phyloP scores from a whole-genome alignment of 2,113 vertebrate genomes.

The Phrynocephalus versicolor region DNA sequence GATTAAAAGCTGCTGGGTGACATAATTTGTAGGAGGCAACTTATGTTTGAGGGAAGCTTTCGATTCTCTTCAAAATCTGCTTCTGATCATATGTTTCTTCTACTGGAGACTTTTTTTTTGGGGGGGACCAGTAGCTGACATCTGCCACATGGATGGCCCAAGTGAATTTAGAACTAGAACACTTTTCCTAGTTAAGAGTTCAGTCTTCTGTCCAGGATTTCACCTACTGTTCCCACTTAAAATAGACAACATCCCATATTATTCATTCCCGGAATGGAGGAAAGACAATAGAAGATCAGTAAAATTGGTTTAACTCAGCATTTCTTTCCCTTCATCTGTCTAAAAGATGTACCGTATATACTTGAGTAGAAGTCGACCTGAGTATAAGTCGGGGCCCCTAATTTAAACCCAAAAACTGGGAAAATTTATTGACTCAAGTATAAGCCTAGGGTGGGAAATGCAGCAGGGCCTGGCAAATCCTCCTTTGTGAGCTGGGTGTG shows the following conservation, averaged over 20 bases:
- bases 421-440: too few relatives aligned
- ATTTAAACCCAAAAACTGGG: too few relatives aligned
- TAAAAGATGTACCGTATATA: too few relatives aligned
- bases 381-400: too few relatives aligned
- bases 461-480: too few relatives aligned
- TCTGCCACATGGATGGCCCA: background rate
- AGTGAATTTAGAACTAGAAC: background rate
- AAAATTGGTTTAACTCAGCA: conserved; percentile 29
- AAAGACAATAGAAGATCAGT: conserved; percentile 8
- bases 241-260: background rate
- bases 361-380: too few relatives aligned
- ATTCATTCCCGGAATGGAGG: background rate
- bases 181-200: background rate
- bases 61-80: too few relatives aligned
- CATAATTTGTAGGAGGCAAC: background rate
- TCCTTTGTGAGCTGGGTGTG: too few relatives aligned
- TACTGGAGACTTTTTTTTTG: too few relatives aligned
- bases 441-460: too few relatives aligned
- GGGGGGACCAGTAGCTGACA: background rate
- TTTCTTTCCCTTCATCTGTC: background rate
- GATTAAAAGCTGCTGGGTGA: background rate
- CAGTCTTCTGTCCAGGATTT: background rate
- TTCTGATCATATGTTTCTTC: background rate
- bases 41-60: background rate
- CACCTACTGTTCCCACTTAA: background rate